Evolutionary conservation across 2,888 invertebrate species (phyloP).

Genomic region (Drosophila imparisetae): DNA sequence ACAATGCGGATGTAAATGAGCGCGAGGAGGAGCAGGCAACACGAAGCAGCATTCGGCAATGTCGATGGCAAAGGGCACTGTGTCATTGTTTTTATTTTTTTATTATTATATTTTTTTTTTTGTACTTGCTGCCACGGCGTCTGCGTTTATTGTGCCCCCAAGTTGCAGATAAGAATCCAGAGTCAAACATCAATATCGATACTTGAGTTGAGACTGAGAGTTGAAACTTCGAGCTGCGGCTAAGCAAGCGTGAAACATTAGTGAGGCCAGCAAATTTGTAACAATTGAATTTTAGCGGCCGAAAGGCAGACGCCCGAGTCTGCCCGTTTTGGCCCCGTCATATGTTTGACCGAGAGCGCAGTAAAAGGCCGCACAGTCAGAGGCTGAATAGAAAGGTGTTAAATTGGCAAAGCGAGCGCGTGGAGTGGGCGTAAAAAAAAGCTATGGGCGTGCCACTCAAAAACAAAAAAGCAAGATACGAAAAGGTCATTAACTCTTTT

Average conservation of each 20-base stretch:
- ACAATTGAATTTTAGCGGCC: constrained; percentile 77
- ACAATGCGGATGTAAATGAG: constrained; percentile 80
- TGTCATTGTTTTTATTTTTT: constrained; percentile 63
- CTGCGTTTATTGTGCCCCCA: constrained; percentile 45
- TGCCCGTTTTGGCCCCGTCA: constrained; percentile 15
- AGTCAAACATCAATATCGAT: constrained; percentile 46
- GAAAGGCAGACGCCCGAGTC: constrained; percentile 19
- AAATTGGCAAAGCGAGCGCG: constrained; percentile 66
- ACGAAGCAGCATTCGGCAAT: constrained; percentile 33
- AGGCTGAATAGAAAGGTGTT: constrained; percentile 77
- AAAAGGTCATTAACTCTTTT: constrained; percentile 70
- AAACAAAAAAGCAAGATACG: constrained; percentile 12
- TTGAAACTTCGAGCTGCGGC: constrained; percentile 18
- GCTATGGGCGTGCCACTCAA: constrained; percentile 54
- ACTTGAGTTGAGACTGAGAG: constrained; percentile 4
- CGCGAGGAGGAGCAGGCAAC: constrained; percentile 9
- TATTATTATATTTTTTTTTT: not conserved
- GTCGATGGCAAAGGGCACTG: constrained; percentile 74
- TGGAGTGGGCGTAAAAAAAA: constrained; percentile 33
- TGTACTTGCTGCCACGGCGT: constrained; percentile 40
- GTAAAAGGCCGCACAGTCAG: constrained; percentile 58
- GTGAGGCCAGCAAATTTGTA: constrained; percentile 72
- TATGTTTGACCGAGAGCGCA: constrained; percentile 26
- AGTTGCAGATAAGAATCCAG: constrained; percentile 34
- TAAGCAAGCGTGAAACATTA: constrained; percentile 78